These are phyloP conservation scores for Clarias fuscus DNA, from an alignment of 2,797 vertebrate species.

Conservation along the genomic window DNA sequence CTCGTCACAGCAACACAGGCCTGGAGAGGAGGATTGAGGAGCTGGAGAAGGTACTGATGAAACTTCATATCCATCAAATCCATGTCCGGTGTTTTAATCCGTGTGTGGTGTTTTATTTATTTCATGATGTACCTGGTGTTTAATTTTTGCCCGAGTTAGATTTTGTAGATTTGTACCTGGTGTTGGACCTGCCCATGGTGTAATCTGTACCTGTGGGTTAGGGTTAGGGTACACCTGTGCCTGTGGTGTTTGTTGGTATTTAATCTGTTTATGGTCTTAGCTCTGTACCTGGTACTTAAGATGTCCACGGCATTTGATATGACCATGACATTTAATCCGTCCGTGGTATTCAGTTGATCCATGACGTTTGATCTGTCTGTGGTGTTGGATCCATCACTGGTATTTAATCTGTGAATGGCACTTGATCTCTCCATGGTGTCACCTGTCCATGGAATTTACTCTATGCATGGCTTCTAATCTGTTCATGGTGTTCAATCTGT, in stretches of 20 bases:
- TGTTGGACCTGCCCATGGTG: not conserved
- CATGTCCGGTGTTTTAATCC: not conserved
- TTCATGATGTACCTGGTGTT: not conserved
- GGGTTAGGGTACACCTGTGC: too few species aligned
- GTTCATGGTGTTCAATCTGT: not conserved
- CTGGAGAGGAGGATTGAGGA: slow-evolving; percentile 92
- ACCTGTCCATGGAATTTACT: not conserved
- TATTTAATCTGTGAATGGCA: not conserved
- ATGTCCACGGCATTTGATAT: too few species aligned
- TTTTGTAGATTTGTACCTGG: not conserved
- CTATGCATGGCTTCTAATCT: not conserved
- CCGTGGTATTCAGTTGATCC: not conserved
- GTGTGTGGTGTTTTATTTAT: not conserved
- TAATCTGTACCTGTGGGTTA: not conserved
- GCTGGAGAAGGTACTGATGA: slow-evolving; percentile 84
- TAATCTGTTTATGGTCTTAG: not conserved
- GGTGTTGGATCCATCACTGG: not conserved
- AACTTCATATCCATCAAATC: not conserved
- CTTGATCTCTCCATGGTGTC: not conserved
- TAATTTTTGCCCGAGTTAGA: too few species aligned
- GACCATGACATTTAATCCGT: not conserved
- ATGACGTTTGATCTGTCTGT: not conserved
- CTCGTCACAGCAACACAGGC: slow-evolving; percentile 73
- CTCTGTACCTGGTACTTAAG: not conserved
- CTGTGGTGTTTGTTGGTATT: not conserved